Percentiles rank a stretch among this genome's conserved stretches.
Evolutionary conservation across 2,797 vertebrate genomes (phyloP).

Genomic region (Phylloscopus collybita): DNA sequence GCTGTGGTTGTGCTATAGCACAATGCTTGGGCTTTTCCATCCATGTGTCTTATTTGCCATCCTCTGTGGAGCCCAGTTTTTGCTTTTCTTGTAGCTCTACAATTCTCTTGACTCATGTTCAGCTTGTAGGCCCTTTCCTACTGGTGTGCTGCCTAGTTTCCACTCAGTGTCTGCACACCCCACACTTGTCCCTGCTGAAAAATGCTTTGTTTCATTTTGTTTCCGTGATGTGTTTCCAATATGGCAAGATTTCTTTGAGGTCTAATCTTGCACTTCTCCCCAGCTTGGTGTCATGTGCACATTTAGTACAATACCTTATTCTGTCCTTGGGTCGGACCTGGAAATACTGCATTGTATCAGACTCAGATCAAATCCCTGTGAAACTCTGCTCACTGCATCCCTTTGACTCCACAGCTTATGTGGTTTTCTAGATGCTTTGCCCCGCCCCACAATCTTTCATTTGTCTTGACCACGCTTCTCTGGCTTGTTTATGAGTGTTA

Average conservation of each 20-base stretch:
- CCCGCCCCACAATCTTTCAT: fast-evolving
- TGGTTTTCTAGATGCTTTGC: neutral
- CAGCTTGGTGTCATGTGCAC: neutral
- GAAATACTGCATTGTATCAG: neutral
- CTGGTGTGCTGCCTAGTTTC: neutral
- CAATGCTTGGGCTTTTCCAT: neutral
- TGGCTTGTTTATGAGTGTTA: neutral
- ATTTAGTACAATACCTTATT: neutral
- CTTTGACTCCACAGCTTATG: neutral
- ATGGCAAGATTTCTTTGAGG: neutral
- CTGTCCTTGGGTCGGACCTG: neutral
- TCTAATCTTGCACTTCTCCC: neutral
- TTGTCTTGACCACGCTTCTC: neutral
- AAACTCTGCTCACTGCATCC: neutral
- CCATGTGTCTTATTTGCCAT: neutral
- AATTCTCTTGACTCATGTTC: neutral
- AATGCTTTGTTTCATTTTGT: neutral
- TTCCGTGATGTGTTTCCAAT: neutral
- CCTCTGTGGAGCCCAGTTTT: neutral
- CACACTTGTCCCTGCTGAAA: neutral
- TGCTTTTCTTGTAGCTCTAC: neutral
- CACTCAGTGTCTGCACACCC: neutral
- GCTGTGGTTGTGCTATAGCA: neutral
- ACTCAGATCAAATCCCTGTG: neutral
- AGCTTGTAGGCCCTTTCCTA: neutral